phyloP scores from a whole-genome alignment of 2,888 invertebrate species.

The Sarcophaga rosellei region DNA sequence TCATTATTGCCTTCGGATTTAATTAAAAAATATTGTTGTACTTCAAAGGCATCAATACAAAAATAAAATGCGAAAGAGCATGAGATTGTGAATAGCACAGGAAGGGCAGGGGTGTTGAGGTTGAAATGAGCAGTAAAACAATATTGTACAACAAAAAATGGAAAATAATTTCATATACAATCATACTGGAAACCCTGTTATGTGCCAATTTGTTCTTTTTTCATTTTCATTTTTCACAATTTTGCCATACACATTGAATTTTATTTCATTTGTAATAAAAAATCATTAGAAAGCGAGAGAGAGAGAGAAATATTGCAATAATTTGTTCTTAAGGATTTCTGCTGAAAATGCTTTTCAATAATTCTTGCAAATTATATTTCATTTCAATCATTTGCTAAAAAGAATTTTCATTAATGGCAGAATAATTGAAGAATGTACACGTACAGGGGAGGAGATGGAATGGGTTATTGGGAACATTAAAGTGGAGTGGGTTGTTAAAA shows the following conservation, averaged over 20 bases:
- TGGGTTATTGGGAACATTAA: too few species aligned
- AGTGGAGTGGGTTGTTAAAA: too few species aligned
- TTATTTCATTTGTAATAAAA: not conserved
- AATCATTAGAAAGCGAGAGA: too few species aligned
- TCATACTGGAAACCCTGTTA: not conserved
- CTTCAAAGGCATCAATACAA: constrained; percentile 65
- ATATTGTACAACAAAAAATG: constrained; percentile 11
- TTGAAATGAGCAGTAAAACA: constrained; percentile 10
- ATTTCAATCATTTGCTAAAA: not conserved
- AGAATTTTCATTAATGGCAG: not conserved
- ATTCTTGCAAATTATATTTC: constrained; percentile 11
- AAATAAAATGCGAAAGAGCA: not conserved
- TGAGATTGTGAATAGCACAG: not conserved
- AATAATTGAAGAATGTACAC: too few species aligned
- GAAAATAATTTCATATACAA: constrained; percentile 41
- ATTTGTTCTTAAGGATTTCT: not conserved
- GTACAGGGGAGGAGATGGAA: too few species aligned
- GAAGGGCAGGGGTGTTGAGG: not conserved
- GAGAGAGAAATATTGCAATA: not conserved
- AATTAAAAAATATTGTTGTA: constrained; percentile 68
- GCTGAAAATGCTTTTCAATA: not conserved
- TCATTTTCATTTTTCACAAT: not conserved
- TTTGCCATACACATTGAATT: not conserved
- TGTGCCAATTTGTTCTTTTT: not conserved
- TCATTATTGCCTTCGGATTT: constrained; percentile 63